Conservation (phyloP, 2,797 vertebrate genomes). For the Chiloscyllium punctatum region DNA sequence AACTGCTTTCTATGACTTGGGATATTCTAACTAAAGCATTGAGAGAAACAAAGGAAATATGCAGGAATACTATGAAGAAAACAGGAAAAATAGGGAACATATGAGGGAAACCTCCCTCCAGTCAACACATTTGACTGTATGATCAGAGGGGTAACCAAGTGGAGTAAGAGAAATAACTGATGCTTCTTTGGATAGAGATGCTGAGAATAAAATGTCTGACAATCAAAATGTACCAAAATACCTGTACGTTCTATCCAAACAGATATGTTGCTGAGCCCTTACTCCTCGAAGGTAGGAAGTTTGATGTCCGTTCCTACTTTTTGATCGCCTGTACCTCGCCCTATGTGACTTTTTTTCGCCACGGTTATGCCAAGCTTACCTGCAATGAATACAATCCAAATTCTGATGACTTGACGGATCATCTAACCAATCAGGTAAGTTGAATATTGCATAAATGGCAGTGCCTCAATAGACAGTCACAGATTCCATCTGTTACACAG, state of each 20-base stretch:
- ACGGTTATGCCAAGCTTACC: constrained; percentile 76
- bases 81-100: background rate
- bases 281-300: constrained; percentile 76
- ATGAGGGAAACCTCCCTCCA: background rate
- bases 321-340: constrained; percentile 72
- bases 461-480: background rate
- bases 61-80: background rate
- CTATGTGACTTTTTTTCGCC: constrained; percentile 73
- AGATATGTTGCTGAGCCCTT: constrained; percentile 77
- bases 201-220: background rate
- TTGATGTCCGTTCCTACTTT: constrained; percentile 75
- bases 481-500: background rate
- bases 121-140: background rate
- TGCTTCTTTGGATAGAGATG: background rate
- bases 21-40: background rate
- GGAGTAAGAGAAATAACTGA: background rate
- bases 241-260: background rate
- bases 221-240: background rate
- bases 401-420: constrained; percentile 70
- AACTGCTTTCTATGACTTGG: background rate
- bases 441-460: background rate
- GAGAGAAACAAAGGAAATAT: background rate
- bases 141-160: background rate
- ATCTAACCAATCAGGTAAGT: constrained; percentile 78
- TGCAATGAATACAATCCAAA: constrained; percentile 67